Percentiles rank a stretch among this genome's conserved stretches.
These are phyloP conservation scores for Xylocopa sonorina DNA, from an alignment of 1,140 invertebrate genomes.

Conservation along the genomic window DNA sequence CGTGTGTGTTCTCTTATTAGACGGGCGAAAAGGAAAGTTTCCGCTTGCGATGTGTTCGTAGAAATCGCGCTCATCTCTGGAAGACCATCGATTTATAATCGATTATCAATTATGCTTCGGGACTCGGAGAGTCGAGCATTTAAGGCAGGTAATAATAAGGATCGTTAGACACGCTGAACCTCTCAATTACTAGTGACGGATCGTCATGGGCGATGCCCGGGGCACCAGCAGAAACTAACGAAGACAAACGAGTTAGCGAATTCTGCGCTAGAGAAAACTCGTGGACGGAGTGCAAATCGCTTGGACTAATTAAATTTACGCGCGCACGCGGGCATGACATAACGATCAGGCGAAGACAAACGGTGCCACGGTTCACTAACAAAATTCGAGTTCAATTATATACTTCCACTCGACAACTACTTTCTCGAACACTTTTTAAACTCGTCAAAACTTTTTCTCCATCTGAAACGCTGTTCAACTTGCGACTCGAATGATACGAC, in stretches of 20 bases:
- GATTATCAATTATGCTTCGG: background rate
- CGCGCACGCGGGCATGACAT: background rate
- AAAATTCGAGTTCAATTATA: background rate
- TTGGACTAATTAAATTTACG: constrained; percentile 50
- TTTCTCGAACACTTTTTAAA: no score
- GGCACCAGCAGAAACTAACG: constrained; percentile 35
- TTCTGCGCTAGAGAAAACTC: constrained; percentile 14
- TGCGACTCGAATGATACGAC: no score
- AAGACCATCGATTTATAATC: background rate
- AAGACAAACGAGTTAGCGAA: constrained; percentile 58
- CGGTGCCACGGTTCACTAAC: background rate
- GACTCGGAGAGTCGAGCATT: background rate
- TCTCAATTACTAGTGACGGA: constrained; percentile 38
- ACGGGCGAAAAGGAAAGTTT: constrained; percentile 56
- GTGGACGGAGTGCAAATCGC: constrained; percentile 35
- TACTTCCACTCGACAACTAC: no score
- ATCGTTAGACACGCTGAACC: constrained; percentile 8
- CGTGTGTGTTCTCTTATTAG: background rate
- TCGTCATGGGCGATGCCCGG: constrained; percentile 22
- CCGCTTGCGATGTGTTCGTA: background rate
- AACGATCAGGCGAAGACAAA: constrained; percentile 3
- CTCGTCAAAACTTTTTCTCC: no score
- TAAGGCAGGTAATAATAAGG: constrained; percentile 4
- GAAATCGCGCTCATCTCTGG: background rate
- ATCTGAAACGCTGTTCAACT: no score